Conservation (phyloP, 2,797 vertebrate genomes). For the Gouania willdenowi region DNA sequence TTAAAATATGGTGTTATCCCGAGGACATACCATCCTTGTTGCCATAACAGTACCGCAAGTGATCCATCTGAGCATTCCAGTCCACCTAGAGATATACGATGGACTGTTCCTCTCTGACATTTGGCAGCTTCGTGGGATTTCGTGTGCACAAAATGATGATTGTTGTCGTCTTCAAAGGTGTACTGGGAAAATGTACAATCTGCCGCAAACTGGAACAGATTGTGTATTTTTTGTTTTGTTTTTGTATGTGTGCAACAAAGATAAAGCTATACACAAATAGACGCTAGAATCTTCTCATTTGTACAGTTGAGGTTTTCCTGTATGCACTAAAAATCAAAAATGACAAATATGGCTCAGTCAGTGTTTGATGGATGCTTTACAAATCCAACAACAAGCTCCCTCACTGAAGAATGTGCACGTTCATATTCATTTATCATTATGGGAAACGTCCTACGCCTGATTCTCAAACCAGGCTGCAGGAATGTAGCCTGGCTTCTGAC, state of each 20-base stretch:
- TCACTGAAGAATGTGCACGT: slow-evolving; percentile 1
- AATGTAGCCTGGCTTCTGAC: slow-evolving; percentile 50
- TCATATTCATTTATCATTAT: slow-evolving; percentile 69
- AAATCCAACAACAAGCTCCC: slow-evolving; percentile 2
- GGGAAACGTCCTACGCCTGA: slow-evolving; percentile 57
- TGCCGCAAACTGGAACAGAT: not conserved
- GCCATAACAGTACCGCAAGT: slow-evolving; percentile 34
- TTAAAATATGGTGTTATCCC: slow-evolving; percentile 38
- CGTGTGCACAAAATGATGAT: too few species aligned
- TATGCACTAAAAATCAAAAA: too few species aligned
- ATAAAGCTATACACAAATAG: too few species aligned
- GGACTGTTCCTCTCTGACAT: slow-evolving; percentile 11
- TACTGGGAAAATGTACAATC: not conserved
- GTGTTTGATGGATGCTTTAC: slow-evolving; percentile 4
- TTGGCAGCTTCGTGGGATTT: slow-evolving; percentile 17
- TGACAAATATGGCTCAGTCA: not conserved
- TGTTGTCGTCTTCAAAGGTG: not conserved
- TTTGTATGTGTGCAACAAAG: too few species aligned
- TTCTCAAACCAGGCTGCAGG: slow-evolving; percentile 64
- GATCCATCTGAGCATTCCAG: slow-evolving; percentile 30
- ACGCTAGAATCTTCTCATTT: too few species aligned
- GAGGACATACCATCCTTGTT: slow-evolving; percentile 38
- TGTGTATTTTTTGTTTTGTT: too few species aligned
- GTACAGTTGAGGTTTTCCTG: too few species aligned
- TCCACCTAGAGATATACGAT: slow-evolving; percentile 1